Evolutionary conservation across 1,140 invertebrate genomes (phyloP), one percentile per base, ranked within the genome.

Genomic region (Octopus bimaculoides): DNA sequence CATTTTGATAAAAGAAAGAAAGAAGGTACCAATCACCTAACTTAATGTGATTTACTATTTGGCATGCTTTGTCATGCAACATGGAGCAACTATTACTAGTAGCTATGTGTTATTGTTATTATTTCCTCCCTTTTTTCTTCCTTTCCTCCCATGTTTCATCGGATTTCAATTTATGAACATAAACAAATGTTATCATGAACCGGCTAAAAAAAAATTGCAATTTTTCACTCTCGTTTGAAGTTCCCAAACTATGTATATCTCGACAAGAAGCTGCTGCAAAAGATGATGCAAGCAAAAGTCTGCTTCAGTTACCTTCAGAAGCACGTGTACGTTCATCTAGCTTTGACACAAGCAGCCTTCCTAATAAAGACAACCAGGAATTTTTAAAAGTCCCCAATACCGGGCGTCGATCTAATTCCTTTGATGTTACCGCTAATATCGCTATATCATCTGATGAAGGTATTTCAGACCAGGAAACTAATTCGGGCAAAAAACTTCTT

Each of bases 161-260:
- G 0, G 1, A 41, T 41, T 41, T 41, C 26, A 41, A 41, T 41
- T 41, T 41, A 41, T 41, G 26, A 41, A 41, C 26, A 41, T 41
- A 41, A 41, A 41, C 26, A 41, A 41, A 41, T 41, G 26, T 41
- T 41, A 41, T 41, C 17, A 84, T 84, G 83, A 85, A 86, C 76
- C 81, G 86, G n/a, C 86, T 87, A 80, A 84, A 83, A 79, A 85
- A 84, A 77, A 83, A 83, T 55, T 80, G 84, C 14, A 84, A 82
- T 66, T 77, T 82, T 8, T 87, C 86, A 12, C 85, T 85, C 1
- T 85, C 86, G 7, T 86, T 87, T 79, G 87, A 87, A 80, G 84
- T 88, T 77, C 87, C 87, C 6, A 86, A 85, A 79, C 82, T 88
- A 12, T 88, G 85, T 79, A 71, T 88, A 54, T 82, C 84, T 6